phyloP scores from a whole-genome alignment of 2,113 vertebrate genomes.

The Orientallactaga bullata region DNA sequence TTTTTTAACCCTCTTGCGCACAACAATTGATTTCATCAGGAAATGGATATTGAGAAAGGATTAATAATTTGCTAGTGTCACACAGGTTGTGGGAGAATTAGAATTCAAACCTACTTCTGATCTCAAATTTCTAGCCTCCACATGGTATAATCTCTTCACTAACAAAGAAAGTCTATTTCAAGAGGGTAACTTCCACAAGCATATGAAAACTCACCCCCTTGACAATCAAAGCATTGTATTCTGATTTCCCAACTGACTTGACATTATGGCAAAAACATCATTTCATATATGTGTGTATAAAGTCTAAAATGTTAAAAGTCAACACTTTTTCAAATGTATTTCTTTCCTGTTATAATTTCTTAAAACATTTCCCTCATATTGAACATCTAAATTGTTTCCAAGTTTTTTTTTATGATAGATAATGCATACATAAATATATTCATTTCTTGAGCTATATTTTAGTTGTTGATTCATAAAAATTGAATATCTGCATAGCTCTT shows the following conservation, averaged over 20 bases:
- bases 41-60: neutral
- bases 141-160: neutral
- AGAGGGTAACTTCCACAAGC: neutral
- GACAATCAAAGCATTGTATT: neutral
- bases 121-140: neutral
- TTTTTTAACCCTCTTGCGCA: neutral
- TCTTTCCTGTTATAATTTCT: slow-evolving; percentile 4
- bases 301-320: slow-evolving; percentile 38
- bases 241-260: neutral
- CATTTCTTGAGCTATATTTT: slow-evolving; percentile 32
- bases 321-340: neutral
- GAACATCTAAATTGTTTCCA: neutral
- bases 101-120: neutral
- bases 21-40: neutral
- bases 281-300: neutral
- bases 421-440: neutral
- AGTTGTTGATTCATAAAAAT: neutral
- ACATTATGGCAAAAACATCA: slow-evolving; percentile 27
- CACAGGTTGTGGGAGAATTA: neutral
- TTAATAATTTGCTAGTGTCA: neutral
- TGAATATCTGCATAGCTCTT: neutral
- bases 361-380: slow-evolving; percentile 27
- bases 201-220: neutral
- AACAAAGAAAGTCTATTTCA: neutral
- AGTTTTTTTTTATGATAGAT: slow-evolving; percentile 1